Conservation (phyloP, 1,140 invertebrate genomes). For the Nymphalis io region DNA sequence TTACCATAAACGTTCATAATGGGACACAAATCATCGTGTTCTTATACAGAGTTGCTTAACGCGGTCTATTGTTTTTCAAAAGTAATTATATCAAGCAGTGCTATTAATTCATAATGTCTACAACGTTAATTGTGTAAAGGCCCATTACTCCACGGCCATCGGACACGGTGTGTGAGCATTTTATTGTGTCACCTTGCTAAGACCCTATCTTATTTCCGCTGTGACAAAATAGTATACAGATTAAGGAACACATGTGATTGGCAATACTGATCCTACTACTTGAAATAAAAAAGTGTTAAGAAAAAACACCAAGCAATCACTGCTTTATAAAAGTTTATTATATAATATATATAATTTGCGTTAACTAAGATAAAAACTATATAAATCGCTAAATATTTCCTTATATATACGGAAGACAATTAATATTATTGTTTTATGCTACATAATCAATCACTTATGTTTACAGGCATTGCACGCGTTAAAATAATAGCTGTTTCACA, state of each 20-base stretch:
- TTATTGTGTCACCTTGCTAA: constrained; percentile 37
- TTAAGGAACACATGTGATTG: neutral
- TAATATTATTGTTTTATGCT: constrained; percentile 15
- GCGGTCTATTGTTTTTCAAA: constrained; percentile 25
- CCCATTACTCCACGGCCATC: constrained; percentile 36
- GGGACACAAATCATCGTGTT: constrained; percentile 20
- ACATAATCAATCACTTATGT: constrained; percentile 23
- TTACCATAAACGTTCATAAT: constrained; percentile 28
- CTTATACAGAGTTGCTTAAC: constrained; percentile 24
- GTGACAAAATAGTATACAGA: constrained; percentile 24
- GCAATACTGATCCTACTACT: no score
- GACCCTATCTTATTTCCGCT: constrained; percentile 39
- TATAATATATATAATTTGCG: neutral
- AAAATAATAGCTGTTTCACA: neutral
- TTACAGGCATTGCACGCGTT: constrained; percentile 12
- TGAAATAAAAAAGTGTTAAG: no score
- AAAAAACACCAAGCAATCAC: no score
- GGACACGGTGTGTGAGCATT: constrained; percentile 34
- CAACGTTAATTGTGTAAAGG: constrained; percentile 32
- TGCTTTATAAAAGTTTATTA: no score
- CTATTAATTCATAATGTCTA: constrained; percentile 29
- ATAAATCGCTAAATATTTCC: constrained; percentile 12
- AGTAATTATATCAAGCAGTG: constrained; percentile 24
- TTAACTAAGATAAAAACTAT: neutral
- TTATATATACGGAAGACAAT: constrained; percentile 19